These are phyloP conservation scores for Brachyhypopomus occidentalis DNA, from an alignment of 2,113 vertebrate genomes.

Conservation along the genomic window DNA sequence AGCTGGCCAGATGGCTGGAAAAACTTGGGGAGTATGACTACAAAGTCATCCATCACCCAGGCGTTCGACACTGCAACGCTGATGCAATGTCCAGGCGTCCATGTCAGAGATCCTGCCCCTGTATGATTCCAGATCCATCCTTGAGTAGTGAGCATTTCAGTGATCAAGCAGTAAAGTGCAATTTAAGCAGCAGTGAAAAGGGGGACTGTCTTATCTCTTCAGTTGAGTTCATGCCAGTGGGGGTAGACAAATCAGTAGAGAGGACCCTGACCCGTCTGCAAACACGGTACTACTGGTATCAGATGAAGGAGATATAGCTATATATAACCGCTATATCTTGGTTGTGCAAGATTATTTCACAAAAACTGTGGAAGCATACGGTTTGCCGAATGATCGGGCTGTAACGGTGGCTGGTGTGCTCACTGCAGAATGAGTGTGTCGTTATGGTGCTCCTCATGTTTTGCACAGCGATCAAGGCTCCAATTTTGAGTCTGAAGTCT, in stretches of 20 bases:
- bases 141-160: too few relatives aligned
- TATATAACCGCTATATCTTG: conserved; percentile 25
- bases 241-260: not conserved
- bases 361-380: conserved; percentile 43
- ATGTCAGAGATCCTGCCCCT: too few relatives aligned
- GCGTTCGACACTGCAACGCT: too few relatives aligned
- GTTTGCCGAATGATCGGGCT: conserved; percentile 11
- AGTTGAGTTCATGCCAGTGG: not conserved
- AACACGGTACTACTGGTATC: conserved; percentile 32
- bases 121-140: too few relatives aligned
- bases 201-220: too few relatives aligned
- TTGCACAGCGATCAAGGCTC: conserved; percentile 45
- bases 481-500: conserved; percentile 47
- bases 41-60: too few relatives aligned
- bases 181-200: too few relatives aligned
- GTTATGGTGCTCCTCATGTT: conserved; percentile 9
- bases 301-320: conserved; percentile 26
- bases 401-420: conserved; percentile 30
- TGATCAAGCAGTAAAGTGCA: too few relatives aligned
- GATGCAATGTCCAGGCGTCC: too few relatives aligned
- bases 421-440: conserved; percentile 44
- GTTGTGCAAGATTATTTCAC: conserved; percentile 54
- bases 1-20: too few relatives aligned
- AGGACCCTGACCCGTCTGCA: not conserved
- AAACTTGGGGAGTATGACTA: too few relatives aligned